Base-by-base conservation (phyloP, 1,140 invertebrate species). In the Bicyclus anynana region DNA sequence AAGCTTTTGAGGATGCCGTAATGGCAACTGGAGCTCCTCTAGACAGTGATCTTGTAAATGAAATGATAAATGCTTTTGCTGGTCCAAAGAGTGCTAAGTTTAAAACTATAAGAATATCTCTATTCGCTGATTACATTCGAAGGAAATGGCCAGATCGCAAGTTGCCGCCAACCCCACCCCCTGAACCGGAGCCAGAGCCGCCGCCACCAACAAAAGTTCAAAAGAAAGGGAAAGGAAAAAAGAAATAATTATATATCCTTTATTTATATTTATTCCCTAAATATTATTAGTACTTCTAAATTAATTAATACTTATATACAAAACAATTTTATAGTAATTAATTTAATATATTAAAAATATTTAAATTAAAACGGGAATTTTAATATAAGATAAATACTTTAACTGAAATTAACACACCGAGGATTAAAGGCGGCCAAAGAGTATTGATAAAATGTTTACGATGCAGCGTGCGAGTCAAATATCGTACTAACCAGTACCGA, bases 141-240 rank as follows among this genome's bases (percentile, higher is more conserved):
- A 70, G 81, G 21, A 80, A 79, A 61, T 86, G 80, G 80, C 83
- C 83, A 7, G 75, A 86, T 10, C 70, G 71, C 9, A 71, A 77
- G 47, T 49, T 84, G 16, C 83, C 83, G 14, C 72, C 75, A 0
- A 81, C 76, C 1, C 80, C 80, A 20, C 78, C 74, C 1, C 74
- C 78, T 5, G 73, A 81, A 57, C 68, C 62, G 0, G 69, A 72
- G 51, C 67, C 65, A 0, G 65, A 65, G 49, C 53, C 58, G 1
- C 52, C 49, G 13, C 16, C 18, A 40, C 47, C 44, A n/a, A 18
- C 48, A 26, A 52, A 55, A 56, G 29, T 46, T 38, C 16, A 49
- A 6, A 50, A 58, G 20, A 64, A 50, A 12, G 47, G 54, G 49
- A 66, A 66, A 60, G 44, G 35, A 58, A 48, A 66, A 72, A 49